Evolutionary conservation across 2,888 invertebrate species (phyloP), one percentile per base, ranked within the genome.

Genomic region (Mesochorus sp.): DNA sequence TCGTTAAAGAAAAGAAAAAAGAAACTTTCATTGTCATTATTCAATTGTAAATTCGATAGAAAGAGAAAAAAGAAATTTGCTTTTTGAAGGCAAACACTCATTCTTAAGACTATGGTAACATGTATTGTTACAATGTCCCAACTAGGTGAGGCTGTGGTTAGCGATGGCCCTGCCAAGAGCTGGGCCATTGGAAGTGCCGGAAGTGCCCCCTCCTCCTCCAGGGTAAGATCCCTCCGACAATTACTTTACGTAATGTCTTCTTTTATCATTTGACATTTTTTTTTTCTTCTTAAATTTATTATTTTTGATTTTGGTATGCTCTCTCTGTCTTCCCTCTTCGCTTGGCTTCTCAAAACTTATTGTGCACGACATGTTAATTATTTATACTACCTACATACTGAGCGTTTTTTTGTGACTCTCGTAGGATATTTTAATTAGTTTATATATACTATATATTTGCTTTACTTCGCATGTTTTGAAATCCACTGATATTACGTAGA

Each of bases 211-310:
- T 91, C 91, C 90, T 93, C 93, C 92, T 93, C 93, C 92, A 93
- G 94, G 93, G 93, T 94, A 93, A 93, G 93, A 91, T 91, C 91
- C 91, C 88, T 88, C 89, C 90, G 89, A 90, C 86, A 90, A 89
- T 90, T 89, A 89, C 86, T 88, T 89, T 88, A 81, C 79, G 81
- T 79, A 79, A 67, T 74, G 47, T 67, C 24, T 68, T 49, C 64
- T 59, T 72, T 51, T 51, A 19, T 70, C 17, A 28, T 26, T 31
- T 6, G 42, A 47, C 49, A 19, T 70, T 24, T 42, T 17, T 72
- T 51, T 66, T 47, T 14, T 37, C 53, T 53, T 26, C 24, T 21
- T 26, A 49, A n/a, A 14, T 24, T 44, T 14, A 66, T 67, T 55
- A 49, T 67, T 77, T 85, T 88, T 86, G 86, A 86, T 88, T 88